These are phyloP conservation scores for Zygaena filipendulae DNA, from an alignment of 2,888 invertebrate genomes.

Conservation along the genomic window DNA sequence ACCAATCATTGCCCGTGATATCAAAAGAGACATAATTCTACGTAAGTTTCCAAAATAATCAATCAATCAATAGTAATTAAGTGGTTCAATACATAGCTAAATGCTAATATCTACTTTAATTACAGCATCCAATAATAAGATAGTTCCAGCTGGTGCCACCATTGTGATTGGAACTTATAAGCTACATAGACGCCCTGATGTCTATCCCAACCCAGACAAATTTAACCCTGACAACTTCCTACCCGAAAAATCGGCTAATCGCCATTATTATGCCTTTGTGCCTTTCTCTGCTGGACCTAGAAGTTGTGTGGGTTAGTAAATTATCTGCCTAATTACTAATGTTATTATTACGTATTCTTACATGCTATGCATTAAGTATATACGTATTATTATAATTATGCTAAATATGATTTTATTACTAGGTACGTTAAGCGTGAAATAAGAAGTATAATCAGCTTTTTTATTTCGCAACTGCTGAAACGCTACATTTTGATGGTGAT, in stretches of 20 bases:
- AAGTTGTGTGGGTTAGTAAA: slow-evolving; percentile 77
- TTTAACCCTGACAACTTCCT: slow-evolving; percentile 90
- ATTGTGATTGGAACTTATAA: slow-evolving; percentile 74
- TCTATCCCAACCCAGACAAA: slow-evolving; percentile 79
- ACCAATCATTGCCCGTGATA: slow-evolving; percentile 78
- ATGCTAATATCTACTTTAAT: slow-evolving; percentile 2
- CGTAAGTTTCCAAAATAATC: slow-evolving; percentile 48
- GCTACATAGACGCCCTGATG: slow-evolving; percentile 76
- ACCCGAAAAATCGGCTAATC: slow-evolving; percentile 78
- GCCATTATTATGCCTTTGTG: slow-evolving; percentile 84
- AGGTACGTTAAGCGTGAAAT: too few relatives aligned
- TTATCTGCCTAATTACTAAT: not conserved
- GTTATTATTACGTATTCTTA: too few relatives aligned
- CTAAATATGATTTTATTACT: too few relatives aligned
- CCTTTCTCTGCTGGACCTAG: slow-evolving; percentile 88
- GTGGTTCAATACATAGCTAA: not conserved
- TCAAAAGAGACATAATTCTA: slow-evolving; percentile 77
- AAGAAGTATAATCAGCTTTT: too few relatives aligned
- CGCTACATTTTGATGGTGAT: too few relatives aligned
- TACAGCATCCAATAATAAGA: slow-evolving; percentile 71
- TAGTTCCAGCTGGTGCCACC: slow-evolving; percentile 76
- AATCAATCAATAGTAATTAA: too few relatives aligned
- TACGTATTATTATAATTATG: too few relatives aligned
- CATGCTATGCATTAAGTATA: too few relatives aligned
- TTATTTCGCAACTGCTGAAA: too few relatives aligned